A percentile compares a stretch with the other conserved stretches of the same genome.
phyloP scores from a whole-genome alignment of 2,888 invertebrate species.

The Candidula unifasciata region DNA sequence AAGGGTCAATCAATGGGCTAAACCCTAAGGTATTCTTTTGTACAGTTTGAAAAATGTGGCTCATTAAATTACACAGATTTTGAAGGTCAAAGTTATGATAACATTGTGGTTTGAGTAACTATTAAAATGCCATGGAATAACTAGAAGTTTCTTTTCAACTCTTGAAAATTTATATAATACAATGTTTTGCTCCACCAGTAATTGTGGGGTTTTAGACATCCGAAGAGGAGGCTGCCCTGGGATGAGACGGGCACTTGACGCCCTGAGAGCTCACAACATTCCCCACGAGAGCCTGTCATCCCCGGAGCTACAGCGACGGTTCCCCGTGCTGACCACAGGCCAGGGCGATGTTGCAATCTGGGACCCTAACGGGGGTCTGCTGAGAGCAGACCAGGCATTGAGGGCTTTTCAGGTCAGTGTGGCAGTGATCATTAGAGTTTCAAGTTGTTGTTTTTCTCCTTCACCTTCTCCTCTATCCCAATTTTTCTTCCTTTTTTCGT shows the following conservation, averaged over 20 bases:
- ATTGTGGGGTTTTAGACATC: constrained; percentile 47
- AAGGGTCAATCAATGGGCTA: too few species aligned
- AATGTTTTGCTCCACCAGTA: constrained; percentile 33
- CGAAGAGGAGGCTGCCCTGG: constrained; percentile 58
- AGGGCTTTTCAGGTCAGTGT: constrained; percentile 69
- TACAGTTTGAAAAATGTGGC: too few species aligned
- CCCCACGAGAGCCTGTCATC: constrained; percentile 58
- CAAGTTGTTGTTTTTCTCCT: background rate
- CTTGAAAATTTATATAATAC: too few species aligned
- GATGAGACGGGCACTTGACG: constrained; percentile 17
- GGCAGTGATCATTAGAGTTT: background rate
- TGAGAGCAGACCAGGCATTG: constrained; percentile 71
- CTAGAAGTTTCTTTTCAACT: too few species aligned
- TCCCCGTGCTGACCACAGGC: constrained; percentile 63
- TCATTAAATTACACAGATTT: too few species aligned
- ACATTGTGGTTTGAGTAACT: too few species aligned
- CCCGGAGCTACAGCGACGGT: constrained; percentile 56
- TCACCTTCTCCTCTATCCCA: background rate
- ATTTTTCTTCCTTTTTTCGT: too few species aligned
- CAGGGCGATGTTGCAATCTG: constrained; percentile 60
- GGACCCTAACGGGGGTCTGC: constrained; percentile 70
- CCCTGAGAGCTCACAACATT: constrained; percentile 56
- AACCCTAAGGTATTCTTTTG: too few species aligned
- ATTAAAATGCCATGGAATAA: too few species aligned
- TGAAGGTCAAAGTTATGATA: too few species aligned